Percentiles rank a stretch among this genome's conserved stretches.
phyloP scores from a whole-genome alignment of 23 tunicate genomes.

The Clavelina lepadiformis region DNA sequence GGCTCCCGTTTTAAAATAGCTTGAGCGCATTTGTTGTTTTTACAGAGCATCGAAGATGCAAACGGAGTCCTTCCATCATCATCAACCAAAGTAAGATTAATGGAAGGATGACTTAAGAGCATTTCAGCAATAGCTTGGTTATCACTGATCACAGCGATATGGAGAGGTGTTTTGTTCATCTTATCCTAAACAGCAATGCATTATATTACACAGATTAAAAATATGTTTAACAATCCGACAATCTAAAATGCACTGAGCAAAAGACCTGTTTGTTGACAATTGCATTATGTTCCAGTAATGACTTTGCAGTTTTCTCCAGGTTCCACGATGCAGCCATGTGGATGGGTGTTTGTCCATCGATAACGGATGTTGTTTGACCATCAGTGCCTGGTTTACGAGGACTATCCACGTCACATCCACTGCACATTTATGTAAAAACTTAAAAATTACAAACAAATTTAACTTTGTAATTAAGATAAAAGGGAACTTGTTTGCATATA shows the following conservation, averaged over 20 bases:
- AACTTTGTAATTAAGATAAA: too few relatives aligned
- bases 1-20: slow-evolving; percentile 60
- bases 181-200: slow-evolving; percentile 29
- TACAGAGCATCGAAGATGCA: slow-evolving; percentile 48
- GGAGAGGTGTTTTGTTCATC: slow-evolving; percentile 21
- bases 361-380: slow-evolving; percentile 8
- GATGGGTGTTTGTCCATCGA: slow-evolving; percentile 48
- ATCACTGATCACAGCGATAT: slow-evolving; percentile 38
- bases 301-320: slow-evolving; percentile 1
- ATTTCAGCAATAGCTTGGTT: slow-evolving; percentile 17
- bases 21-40: slow-evolving; percentile 58
- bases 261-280: slow-evolving; percentile 45
- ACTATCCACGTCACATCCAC: slow-evolving; percentile 40
- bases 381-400: slow-evolving; percentile 19
- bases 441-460: neutral
- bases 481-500: too few relatives aligned
- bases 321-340: slow-evolving; percentile 54
- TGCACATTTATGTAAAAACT: neutral
- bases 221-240: neutral
- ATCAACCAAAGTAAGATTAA: slow-evolving; percentile 45
- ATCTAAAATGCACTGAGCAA: neutral
- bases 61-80: slow-evolving; percentile 50
- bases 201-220: neutral
- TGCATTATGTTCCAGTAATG: slow-evolving; percentile 40
- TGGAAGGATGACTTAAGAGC: slow-evolving; percentile 38